Percentiles rank a stretch among this genome's conserved stretches.
phyloP scores from a whole-genome alignment of 1,140 invertebrate genomes.

The Pemphigus obesinymphae region DNA sequence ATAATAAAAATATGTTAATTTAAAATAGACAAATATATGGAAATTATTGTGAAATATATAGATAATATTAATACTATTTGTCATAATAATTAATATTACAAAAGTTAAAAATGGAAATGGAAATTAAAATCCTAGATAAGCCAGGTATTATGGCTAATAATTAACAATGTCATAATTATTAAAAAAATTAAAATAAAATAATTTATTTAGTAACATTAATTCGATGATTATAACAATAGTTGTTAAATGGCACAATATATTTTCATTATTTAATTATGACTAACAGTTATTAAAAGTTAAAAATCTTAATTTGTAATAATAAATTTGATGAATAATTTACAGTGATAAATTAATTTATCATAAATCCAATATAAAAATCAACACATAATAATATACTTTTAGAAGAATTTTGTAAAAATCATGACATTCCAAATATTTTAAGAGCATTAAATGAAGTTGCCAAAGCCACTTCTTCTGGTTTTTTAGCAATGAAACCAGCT shows the following conservation, averaged over 20 bases:
- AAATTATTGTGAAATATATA: too few species aligned
- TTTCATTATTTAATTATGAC: not conserved
- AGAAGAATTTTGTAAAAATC: not conserved
- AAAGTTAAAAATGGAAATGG: not conserved
- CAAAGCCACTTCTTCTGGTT: conserved; percentile 84
- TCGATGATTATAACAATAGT: not conserved
- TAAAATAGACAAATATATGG: too few species aligned
- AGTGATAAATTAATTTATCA: not conserved
- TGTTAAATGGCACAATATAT: conserved; percentile 26
- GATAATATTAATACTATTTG: too few species aligned
- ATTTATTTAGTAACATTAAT: not conserved
- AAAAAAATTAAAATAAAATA: conserved; percentile 13
- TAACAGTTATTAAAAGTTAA: not conserved
- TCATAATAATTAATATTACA: too few species aligned
- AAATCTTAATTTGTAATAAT: not conserved
- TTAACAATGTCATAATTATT: not conserved
- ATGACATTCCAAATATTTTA: conserved; percentile 76
- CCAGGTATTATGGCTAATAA: too few species aligned
- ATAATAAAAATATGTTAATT: too few species aligned
- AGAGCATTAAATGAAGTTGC: conserved; percentile 90
- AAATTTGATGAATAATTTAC: not conserved
- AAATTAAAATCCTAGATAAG: too few species aligned
- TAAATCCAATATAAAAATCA: not conserved
- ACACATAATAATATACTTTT: not conserved
- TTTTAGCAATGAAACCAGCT: conserved; percentile 79